phyloP scores from a whole-genome alignment of 2,888 invertebrate genomes.

The Cenopis cana region DNA sequence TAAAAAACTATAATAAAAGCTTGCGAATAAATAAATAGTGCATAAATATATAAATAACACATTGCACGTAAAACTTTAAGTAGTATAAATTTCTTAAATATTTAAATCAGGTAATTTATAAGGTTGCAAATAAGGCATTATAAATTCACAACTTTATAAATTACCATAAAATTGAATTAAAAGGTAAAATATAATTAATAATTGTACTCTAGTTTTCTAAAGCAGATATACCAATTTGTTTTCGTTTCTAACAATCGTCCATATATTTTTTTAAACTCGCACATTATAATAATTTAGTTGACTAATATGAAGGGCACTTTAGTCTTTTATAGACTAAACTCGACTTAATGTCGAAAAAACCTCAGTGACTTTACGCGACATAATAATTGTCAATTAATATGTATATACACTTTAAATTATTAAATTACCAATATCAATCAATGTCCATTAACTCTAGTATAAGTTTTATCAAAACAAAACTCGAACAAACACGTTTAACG shows the following conservation, averaged over 20 bases:
- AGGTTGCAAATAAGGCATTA: neutral
- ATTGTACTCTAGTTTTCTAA: conserved; percentile 22
- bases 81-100: too few species aligned
- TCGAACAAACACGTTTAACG: too few species aligned
- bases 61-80: conserved; percentile 43
- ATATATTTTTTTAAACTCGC: neutral
- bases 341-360: too few species aligned
- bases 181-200: conserved; percentile 2
- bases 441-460: too few species aligned
- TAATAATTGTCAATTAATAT: neutral
- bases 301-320: conserved; percentile 2
- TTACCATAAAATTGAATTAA: neutral
- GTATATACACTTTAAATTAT: neutral
- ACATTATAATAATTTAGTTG: neutral
- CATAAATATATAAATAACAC: conserved; percentile 44
- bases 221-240: conserved; percentile 7
- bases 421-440: neutral
- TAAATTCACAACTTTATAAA: neutral
- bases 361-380: neutral
- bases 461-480: too few species aligned
- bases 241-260: neutral
- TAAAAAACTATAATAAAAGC: conserved; percentile 15
- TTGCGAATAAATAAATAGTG: conserved; percentile 37
- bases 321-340: neutral
- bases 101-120: too few species aligned